Evolutionary conservation across 2,888 invertebrate genomes (phyloP).

Genomic region (Scaptomyza caliginosa): DNA sequence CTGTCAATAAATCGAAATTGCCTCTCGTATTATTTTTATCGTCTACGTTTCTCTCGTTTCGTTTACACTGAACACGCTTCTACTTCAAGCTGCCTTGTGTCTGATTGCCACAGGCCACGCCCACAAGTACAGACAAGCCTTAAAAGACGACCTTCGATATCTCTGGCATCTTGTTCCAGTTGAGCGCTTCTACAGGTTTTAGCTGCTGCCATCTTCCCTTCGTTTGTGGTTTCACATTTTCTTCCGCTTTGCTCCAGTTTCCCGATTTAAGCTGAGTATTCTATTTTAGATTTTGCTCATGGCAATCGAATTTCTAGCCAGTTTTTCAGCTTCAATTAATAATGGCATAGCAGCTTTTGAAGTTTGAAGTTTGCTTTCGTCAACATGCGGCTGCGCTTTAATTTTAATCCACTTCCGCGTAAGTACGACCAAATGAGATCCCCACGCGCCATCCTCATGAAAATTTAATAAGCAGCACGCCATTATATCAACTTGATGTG

Average conservation of each 20-base stretch:
- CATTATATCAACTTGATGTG: constrained; percentile 44
- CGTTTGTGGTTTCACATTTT: constrained; percentile 57
- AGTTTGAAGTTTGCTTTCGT: constrained; percentile 24
- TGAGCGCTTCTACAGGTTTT: constrained; percentile 66
- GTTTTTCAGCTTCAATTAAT: constrained; percentile 67
- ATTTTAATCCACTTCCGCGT: constrained; percentile 70
- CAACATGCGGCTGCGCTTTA: constrained; percentile 42
- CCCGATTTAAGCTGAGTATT: constrained; percentile 22
- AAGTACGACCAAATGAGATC: constrained; percentile 53
- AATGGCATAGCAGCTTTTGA: constrained; percentile 44
- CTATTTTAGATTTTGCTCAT: constrained; percentile 41
- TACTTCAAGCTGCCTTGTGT: constrained; percentile 61
- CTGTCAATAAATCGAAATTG: constrained; percentile 81
- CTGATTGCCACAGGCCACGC: constrained; percentile 62
- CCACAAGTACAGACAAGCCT: constrained; percentile 33
- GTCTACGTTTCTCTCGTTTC: constrained; percentile 67
- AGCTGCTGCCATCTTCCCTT: constrained; percentile 32
- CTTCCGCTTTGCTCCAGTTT: too few species aligned
- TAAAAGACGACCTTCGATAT: constrained; percentile 40
- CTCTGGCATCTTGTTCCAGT: constrained; percentile 65
- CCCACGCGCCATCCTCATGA: constrained; percentile 56
- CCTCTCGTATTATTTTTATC: constrained; percentile 79
- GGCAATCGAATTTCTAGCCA: constrained; percentile 71
- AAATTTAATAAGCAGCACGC: constrained; percentile 71
- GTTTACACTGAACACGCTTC: constrained; percentile 66